Conservation (phyloP, 2,113 vertebrate genomes). For the Panthera leo region DNA sequence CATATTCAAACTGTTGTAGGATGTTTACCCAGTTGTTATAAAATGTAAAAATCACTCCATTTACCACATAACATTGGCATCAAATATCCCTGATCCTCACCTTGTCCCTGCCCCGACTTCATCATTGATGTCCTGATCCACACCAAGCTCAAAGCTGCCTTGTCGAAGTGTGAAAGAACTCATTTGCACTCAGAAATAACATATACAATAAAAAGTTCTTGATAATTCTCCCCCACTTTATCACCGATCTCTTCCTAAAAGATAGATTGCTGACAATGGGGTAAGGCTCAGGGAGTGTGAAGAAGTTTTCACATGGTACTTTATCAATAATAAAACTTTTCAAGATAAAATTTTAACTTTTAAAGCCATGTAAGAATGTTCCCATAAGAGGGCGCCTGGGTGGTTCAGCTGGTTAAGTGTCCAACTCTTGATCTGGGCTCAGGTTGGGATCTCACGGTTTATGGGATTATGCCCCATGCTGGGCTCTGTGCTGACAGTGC, state of each 20-base stretch:
- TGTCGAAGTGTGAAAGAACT: neutral
- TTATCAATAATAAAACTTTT: neutral
- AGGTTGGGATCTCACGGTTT: too few species aligned
- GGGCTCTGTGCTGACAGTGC: too few species aligned
- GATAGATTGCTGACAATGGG: fast-evolving
- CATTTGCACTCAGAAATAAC: neutral
- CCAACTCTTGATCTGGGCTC: too few species aligned
- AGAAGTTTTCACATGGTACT: neutral
- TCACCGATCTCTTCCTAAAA: neutral
- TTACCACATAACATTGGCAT: neutral
- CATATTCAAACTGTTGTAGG: neutral
- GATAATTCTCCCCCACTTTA: neutral
- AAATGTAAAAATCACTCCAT: neutral
- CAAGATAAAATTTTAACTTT: neutral
- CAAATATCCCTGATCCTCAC: neutral
- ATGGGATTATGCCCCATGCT: too few species aligned
- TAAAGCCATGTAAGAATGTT: neutral
- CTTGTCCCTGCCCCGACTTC: neutral
- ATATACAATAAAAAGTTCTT: neutral
- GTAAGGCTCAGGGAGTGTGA: neutral
- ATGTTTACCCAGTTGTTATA: neutral
- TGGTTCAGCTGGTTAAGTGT: too few species aligned
- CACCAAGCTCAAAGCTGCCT: neutral
- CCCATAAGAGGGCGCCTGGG: too few species aligned
- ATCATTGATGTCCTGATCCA: neutral